phyloP scores from a whole-genome alignment of 2,888 invertebrate species.

The Andrena camellia region DNA sequence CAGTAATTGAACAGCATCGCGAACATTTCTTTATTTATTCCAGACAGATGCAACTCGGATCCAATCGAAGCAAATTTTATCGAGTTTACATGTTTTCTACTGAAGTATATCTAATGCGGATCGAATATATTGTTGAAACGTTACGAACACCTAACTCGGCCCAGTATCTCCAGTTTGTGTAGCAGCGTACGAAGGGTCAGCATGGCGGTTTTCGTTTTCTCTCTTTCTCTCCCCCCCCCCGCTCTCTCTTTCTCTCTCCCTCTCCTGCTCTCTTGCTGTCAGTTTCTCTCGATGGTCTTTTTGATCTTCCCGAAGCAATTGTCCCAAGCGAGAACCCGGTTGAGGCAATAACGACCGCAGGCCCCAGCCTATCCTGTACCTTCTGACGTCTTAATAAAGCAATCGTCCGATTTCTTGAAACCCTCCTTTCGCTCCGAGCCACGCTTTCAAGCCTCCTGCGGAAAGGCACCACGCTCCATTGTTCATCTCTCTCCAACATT shows the following conservation, averaged over 20 bases:
- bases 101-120: not conserved
- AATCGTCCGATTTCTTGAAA: slow-evolving; percentile 65
- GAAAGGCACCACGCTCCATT: slow-evolving; percentile 12
- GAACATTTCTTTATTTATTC: not conserved
- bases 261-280: slow-evolving; percentile 21
- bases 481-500: slow-evolving; percentile 1
- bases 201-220: slow-evolving; percentile 36
- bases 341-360: slow-evolving; percentile 59
- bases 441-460: slow-evolving; percentile 21
- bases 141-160: slow-evolving; percentile 7
- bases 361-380: slow-evolving; percentile 58
- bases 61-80: not conserved
- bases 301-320: slow-evolving; percentile 58
- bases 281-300: slow-evolving; percentile 52
- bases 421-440: slow-evolving; percentile 48
- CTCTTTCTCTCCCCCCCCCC: not conserved
- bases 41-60: not conserved
- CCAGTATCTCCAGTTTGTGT: slow-evolving; percentile 32
- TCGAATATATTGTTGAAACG: slow-evolving; percentile 4
- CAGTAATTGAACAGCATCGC: no score
- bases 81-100: not conserved
- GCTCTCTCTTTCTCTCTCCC: not conserved
- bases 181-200: slow-evolving; percentile 27
- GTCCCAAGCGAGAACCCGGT: slow-evolving; percentile 61
- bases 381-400: slow-evolving; percentile 68